Evolutionary conservation across 2,888 invertebrate genomes (phyloP).

Genomic region (Caenorhabditis parvicauda): DNA sequence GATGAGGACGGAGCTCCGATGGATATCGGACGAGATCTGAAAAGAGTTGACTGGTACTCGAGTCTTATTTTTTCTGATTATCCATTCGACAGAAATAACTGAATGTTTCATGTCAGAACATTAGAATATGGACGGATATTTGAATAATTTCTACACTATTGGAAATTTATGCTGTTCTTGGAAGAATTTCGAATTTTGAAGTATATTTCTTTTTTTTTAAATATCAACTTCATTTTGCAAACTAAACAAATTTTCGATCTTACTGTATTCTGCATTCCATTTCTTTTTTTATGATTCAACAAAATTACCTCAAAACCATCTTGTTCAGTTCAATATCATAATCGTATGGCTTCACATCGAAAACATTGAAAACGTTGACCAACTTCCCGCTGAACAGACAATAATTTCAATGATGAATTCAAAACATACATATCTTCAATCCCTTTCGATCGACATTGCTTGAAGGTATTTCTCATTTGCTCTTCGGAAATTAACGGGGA

Average conservation of each 20-base stretch:
- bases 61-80: no score
- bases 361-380: slow-evolving; percentile 40
- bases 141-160: no score
- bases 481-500: slow-evolving; percentile 19
- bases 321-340: slow-evolving; percentile 28
- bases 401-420: background rate
- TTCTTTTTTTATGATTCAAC: background rate
- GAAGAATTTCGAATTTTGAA: background rate
- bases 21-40: no score
- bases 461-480: slow-evolving; percentile 19
- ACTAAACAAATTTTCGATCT: no score
- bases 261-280: background rate
- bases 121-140: no score
- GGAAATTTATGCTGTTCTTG: no score
- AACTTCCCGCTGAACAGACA: slow-evolving; percentile 26
- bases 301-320: slow-evolving; percentile 17
- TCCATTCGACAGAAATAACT: no score
- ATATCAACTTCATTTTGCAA: no score
- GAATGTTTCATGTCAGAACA: no score
- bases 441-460: slow-evolving; percentile 29
- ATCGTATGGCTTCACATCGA: slow-evolving; percentile 22
- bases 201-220: background rate
- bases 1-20: slow-evolving; percentile 16
- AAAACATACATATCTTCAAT: slow-evolving; percentile 19
- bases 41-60: no score